Conservation (phyloP, 1,140 invertebrate species). For the Bombus sylvicola region DNA sequence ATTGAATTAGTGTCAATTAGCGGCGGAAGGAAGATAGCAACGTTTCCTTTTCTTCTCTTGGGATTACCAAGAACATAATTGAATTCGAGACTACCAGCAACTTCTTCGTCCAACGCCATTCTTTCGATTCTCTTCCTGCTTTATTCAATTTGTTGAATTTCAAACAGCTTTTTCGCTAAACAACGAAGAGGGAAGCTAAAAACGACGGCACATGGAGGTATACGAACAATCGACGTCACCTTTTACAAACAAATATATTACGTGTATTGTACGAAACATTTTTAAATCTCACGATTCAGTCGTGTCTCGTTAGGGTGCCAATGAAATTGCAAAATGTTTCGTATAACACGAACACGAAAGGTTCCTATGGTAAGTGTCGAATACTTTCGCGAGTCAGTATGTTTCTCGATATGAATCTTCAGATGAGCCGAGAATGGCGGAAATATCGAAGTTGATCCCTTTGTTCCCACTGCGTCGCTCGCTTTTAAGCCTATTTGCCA, state of each 20-base stretch:
- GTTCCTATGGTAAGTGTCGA: no score
- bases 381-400: no score
- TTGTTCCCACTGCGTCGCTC: no score
- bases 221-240: neutral
- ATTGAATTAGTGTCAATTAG: constrained; percentile 6
- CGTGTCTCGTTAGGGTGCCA: no score
- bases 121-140: neutral
- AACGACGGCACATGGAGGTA: fast-evolving
- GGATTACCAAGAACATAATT: neutral
- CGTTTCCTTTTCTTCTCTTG: neutral
- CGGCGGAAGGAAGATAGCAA: neutral
- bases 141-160: neutral
- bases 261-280: neutral
- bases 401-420: neutral
- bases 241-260: no score
- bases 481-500: neutral
- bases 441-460: neutral
- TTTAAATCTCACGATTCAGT: no score
- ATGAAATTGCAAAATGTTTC: no score
- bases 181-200: neutral
- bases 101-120: neutral
- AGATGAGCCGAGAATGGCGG: neutral
- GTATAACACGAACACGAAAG: neutral
- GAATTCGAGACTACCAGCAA: neutral
- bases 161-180: neutral